Evolutionary conservation across 2,797 vertebrate species (phyloP).

Genomic region (Gorsachius magnificus): DNA sequence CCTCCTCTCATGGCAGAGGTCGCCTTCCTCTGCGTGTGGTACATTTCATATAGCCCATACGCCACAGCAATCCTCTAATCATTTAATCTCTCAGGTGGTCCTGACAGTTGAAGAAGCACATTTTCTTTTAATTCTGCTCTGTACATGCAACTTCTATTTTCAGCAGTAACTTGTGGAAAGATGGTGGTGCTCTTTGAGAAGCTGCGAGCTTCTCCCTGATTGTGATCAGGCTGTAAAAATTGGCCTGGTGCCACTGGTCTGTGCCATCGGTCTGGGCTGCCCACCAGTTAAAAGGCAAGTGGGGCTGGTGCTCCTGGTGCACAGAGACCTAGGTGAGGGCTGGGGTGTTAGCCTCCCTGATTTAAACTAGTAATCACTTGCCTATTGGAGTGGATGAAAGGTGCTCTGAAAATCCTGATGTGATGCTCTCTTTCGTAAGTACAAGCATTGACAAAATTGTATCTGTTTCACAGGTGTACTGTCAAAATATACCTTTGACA

Average conservation of each 20-base stretch:
- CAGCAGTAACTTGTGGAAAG: not conserved
- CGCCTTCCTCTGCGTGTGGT: not conserved
- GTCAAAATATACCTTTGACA: conserved; percentile 59
- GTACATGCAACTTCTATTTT: not conserved
- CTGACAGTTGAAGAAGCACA: not conserved
- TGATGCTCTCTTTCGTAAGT: not conserved
- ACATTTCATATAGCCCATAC: conserved; percentile 39
- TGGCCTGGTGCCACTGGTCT: not conserved
- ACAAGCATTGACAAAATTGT: not conserved
- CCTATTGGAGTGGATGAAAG: not conserved
- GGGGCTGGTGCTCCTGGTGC: not conserved
- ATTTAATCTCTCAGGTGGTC: not conserved
- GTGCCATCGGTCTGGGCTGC: not conserved
- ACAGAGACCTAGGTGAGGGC: not conserved
- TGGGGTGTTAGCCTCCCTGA: not conserved
- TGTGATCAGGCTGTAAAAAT: not conserved
- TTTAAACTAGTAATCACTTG: not conserved
- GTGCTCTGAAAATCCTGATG: not conserved
- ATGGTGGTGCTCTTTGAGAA: not conserved
- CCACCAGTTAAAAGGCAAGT: not conserved
- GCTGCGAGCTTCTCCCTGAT: not conserved
- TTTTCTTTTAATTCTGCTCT: not conserved
- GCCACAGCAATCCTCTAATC: not conserved
- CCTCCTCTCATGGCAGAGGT: conserved; percentile 21
- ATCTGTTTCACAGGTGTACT: conserved; percentile 65